Conservation (phyloP, 1,140 invertebrate species). For the Dreissena polymorpha region DNA sequence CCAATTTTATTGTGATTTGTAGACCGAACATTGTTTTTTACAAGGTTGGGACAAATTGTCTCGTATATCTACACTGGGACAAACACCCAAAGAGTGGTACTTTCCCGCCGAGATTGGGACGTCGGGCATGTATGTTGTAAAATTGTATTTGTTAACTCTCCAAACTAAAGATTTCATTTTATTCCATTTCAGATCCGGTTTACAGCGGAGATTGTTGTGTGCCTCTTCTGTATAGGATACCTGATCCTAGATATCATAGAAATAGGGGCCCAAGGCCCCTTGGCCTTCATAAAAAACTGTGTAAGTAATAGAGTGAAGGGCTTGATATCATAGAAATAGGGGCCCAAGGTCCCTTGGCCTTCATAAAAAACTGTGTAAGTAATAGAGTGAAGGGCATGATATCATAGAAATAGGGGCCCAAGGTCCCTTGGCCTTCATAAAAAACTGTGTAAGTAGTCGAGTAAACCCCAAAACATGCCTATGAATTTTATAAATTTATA, state of each 20-base stretch:
- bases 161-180: constrained; percentile 1
- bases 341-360: constrained; percentile 94
- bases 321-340: constrained; percentile 92
- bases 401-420: constrained; percentile 96
- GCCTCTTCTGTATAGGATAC: constrained; percentile 91
- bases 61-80: no score
- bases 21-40: no score
- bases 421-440: constrained; percentile 92
- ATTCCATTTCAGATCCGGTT: constrained; percentile 83
- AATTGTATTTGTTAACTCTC: no score
- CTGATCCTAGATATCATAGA: constrained; percentile 95
- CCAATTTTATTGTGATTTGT: no score
- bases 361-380: constrained; percentile 94
- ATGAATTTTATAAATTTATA: no score
- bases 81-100: no score
- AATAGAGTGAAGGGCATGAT: constrained; percentile 74
- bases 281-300: constrained; percentile 94
- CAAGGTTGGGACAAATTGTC: no score
- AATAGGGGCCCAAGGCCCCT: constrained; percentile 94
- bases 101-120: no score
- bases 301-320: constrained; percentile 82
- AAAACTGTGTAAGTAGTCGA: constrained; percentile 90
- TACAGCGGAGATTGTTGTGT: constrained; percentile 90
- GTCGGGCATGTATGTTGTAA: no score
- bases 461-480: no score